These are phyloP conservation scores for Halotydeus destructor DNA, from an alignment of 1,140 invertebrate genomes.

Conservation along the genomic window DNA sequence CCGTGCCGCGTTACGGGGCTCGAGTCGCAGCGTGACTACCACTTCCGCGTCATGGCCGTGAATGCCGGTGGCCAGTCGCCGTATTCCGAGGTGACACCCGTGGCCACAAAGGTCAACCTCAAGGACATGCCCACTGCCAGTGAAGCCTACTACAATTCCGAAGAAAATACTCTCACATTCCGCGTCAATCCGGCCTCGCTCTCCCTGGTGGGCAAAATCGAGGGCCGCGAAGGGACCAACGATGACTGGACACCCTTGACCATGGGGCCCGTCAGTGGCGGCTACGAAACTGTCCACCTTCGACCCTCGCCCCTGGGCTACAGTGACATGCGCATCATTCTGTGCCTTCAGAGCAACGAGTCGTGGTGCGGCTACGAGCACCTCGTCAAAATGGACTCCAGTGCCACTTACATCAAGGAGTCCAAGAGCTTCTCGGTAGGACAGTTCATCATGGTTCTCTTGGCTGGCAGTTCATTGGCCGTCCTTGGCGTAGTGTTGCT, in stretches of 20 bases:
- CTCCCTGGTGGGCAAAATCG: conserved; percentile 39
- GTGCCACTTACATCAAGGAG: conserved; percentile 40
- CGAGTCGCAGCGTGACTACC: conserved; percentile 16
- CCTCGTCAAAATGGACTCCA: conserved; percentile 27
- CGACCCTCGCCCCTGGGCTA: conserved; percentile 16
- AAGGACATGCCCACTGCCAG: conserved; percentile 44
- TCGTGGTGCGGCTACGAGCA: conserved; percentile 48
- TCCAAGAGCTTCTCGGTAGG: conserved; percentile 46
- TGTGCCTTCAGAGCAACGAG: conserved; percentile 49
- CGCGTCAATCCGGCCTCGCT: conserved; percentile 33
- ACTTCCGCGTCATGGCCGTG: conserved; percentile 19
- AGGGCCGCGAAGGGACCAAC: conserved; percentile 13
- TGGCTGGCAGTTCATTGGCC: conserved; percentile 31
- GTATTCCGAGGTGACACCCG: conserved; percentile 17
- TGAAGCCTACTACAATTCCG: conserved; percentile 29
- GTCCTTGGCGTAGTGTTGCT: conserved; percentile 32
- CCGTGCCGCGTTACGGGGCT: conserved; percentile 54
- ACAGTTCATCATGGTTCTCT: conserved; percentile 48
- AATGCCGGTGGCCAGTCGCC: conserved; percentile 18
- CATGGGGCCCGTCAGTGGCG: conserved; percentile 11
- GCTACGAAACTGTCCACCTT: conserved; percentile 27
- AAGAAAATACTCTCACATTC: conserved; percentile 44
- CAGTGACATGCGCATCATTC: conserved; percentile 40
- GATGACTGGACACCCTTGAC: conserved; percentile 15
- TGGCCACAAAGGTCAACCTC: conserved; percentile 17